Evolutionary conservation across 2,888 invertebrate genomes (phyloP).

Genomic region (Hyalella azteca): DNA sequence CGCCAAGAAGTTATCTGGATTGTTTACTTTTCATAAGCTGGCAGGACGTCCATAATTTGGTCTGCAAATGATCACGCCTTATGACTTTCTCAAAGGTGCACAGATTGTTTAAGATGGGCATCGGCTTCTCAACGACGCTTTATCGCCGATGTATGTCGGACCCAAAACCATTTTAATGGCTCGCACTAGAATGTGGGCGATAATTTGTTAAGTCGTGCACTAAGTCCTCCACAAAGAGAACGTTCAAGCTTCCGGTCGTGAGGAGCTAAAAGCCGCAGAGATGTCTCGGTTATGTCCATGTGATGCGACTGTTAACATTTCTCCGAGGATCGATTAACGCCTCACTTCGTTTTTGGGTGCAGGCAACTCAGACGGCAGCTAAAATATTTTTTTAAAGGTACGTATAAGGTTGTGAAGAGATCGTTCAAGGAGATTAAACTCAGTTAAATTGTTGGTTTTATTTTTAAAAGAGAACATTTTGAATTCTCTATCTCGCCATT

Average conservation of each 20-base stretch:
- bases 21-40: constrained; percentile 31
- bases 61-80: constrained; percentile 36
- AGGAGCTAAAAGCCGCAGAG: no score
- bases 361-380: no score
- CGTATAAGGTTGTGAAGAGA: no score
- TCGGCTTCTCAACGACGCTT: constrained; percentile 28
- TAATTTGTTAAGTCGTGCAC: constrained; percentile 31
- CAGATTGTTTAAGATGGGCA: constrained; percentile 33
- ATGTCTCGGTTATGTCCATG: no score
- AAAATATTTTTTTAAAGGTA: no score
- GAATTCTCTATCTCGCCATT: no score
- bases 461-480: no score
- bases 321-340: no score
- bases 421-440: no score
- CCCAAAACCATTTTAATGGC: constrained; percentile 1
- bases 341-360: no score
- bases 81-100: constrained; percentile 33
- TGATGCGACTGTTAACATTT: no score
- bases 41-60: constrained; percentile 27
- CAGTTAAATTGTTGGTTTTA: no score
- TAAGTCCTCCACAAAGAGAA: constrained; percentile 27
- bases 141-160: constrained; percentile 22
- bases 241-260: background rate
- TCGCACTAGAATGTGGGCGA: constrained; percentile 30
- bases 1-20: constrained; percentile 9